Evolutionary conservation across 2,888 invertebrate genomes (phyloP).

Genomic region (Calliopum simillimum): DNA sequence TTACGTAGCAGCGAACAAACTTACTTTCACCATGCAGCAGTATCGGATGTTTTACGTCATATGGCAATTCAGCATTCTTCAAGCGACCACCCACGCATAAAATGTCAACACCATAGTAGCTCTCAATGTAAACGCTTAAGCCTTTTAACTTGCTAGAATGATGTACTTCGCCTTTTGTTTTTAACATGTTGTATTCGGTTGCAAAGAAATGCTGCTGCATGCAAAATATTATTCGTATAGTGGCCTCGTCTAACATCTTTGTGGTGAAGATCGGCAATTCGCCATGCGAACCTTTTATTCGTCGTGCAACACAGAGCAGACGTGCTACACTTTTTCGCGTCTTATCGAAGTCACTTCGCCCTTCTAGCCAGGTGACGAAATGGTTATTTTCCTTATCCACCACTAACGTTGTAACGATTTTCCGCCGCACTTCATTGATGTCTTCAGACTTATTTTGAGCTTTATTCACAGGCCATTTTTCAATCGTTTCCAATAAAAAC

Average conservation of each 20-base stretch:
- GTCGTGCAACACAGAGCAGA: neutral
- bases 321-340: neutral
- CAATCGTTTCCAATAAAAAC: constrained; percentile 12
- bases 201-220: constrained; percentile 27
- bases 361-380: constrained; percentile 10
- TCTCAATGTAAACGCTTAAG: constrained; percentile 31
- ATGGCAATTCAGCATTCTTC: constrained; percentile 25
- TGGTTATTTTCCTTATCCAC: neutral
- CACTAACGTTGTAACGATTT: neutral
- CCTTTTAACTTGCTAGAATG: constrained; percentile 7
- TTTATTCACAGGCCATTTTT: constrained; percentile 23
- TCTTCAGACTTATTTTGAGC: neutral
- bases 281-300: neutral
- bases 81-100: constrained; percentile 35
- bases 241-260: constrained; percentile 7
- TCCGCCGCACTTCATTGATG: neutral
- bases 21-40: constrained; percentile 11
- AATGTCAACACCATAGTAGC: constrained; percentile 16
- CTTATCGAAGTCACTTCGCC: neutral
- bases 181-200: neutral
- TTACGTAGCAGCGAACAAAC: constrained; percentile 6
- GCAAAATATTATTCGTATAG: constrained; percentile 32
- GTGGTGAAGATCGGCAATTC: neutral
- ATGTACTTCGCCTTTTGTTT: neutral
- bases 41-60: constrained; percentile 34